Evolutionary conservation across 2,113 vertebrate species (phyloP).

Genomic region (Procavia capensis): DNA sequence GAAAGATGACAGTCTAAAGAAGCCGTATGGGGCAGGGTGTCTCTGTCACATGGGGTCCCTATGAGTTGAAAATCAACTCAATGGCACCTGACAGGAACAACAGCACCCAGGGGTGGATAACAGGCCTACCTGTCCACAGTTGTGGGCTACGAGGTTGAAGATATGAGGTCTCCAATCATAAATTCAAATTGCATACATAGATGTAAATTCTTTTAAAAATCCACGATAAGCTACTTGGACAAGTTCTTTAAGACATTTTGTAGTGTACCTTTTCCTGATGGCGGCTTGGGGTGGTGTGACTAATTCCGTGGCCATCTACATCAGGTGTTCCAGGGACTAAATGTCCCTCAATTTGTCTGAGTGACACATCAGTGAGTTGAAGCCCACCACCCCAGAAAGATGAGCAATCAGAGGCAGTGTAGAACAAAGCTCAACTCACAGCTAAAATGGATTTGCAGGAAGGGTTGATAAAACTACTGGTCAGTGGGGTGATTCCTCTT

Average conservation of each 20-base stretch:
- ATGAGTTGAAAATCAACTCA: background rate
- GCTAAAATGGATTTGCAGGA: background rate
- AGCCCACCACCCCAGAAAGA: background rate
- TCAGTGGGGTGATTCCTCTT: background rate
- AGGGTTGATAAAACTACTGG: background rate
- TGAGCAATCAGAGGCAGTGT: accelerated
- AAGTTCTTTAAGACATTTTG: background rate
- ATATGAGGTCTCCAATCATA: background rate
- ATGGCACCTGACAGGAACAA: background rate
- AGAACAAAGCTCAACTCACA: accelerated
- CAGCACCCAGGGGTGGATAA: background rate
- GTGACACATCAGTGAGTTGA: background rate
- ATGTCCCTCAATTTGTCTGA: background rate
- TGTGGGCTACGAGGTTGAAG: no score
- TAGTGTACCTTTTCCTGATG: accelerated
- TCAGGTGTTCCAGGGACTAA: background rate
- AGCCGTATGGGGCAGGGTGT: background rate
- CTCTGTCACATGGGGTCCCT: background rate
- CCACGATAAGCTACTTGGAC: background rate
- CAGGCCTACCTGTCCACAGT: background rate
- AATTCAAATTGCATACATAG: background rate
- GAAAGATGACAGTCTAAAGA: background rate
- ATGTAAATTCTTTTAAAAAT: background rate
- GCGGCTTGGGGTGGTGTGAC: accelerated
- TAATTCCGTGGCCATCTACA: background rate